phyloP scores from a whole-genome alignment of 1,140 invertebrate species.

The Sycophaga agraensis region DNA sequence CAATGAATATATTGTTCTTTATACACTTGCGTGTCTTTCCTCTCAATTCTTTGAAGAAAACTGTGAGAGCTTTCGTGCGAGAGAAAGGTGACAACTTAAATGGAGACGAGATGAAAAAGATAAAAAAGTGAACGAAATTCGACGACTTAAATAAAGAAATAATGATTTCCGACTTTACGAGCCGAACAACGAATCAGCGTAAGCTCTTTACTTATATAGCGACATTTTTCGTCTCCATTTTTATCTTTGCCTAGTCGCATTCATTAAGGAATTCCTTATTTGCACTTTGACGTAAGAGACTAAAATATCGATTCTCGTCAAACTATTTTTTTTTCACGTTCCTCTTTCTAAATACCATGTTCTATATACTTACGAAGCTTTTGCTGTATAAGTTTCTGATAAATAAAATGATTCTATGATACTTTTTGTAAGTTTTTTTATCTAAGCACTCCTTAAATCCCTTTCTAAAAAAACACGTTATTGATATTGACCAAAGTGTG shows the following conservation, averaged over 20 bases:
- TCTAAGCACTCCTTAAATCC: too few species aligned
- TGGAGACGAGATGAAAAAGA: too few species aligned
- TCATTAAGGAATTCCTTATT: not conserved
- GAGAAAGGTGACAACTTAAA: too few species aligned
- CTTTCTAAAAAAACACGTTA: too few species aligned
- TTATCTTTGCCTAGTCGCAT: not conserved
- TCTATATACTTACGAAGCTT: conserved; percentile 40
- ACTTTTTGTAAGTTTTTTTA: not conserved
- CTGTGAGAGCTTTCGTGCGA: too few species aligned
- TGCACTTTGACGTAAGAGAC: not conserved
- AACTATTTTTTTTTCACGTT: conserved; percentile 39
- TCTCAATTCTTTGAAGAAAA: too few species aligned
- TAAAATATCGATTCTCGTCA: conserved; percentile 21
- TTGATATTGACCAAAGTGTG: too few species aligned
- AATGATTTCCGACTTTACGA: not conserved
- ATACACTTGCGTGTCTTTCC: not conserved
- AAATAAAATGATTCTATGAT: conserved; percentile 39
- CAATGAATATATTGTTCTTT: not conserved
- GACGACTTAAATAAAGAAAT: not conserved
- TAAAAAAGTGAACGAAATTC: not conserved
- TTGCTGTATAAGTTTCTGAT: conserved; percentile 45
- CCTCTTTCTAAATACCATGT: conserved; percentile 39
- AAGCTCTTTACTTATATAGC: not conserved
- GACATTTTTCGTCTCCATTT: not conserved
- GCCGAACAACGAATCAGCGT: not conserved